Evolutionary conservation across 2,888 invertebrate species (phyloP).

Genomic region (Tortricodes alternella): DNA sequence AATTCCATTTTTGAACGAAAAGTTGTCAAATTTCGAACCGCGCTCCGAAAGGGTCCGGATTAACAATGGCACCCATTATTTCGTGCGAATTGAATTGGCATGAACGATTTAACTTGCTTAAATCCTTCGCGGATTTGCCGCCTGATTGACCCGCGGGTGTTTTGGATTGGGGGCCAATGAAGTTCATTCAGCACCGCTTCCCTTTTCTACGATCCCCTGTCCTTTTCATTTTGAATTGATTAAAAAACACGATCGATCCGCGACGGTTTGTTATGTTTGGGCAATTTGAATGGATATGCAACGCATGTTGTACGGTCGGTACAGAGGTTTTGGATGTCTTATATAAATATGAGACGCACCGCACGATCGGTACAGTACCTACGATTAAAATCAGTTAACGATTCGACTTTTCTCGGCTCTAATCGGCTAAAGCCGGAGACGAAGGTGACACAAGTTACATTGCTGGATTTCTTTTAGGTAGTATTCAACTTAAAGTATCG

Average conservation of each 20-base stretch:
- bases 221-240: neutral
- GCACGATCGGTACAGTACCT: no score
- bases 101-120: slow-evolving; percentile 65
- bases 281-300: no score
- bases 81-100: slow-evolving; percentile 61
- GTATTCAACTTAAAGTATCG: no score
- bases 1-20: slow-evolving; percentile 15
- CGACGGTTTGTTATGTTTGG: neutral
- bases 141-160: slow-evolving; percentile 35
- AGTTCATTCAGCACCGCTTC: neutral
- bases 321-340: no score
- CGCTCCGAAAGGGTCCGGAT: slow-evolving; percentile 37
- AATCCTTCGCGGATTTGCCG: slow-evolving; percentile 40
- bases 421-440: no score
- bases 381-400: no score
- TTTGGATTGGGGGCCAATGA: neutral
- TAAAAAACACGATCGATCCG: neutral
- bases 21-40: slow-evolving; percentile 26
- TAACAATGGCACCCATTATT: slow-evolving; percentile 60
- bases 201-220: neutral
- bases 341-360: no score
- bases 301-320: no score
- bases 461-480: no score
- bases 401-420: no score
- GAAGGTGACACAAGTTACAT: no score